Conservation (phyloP, 1,140 invertebrate genomes). For the Drosophila simulans region DNA sequence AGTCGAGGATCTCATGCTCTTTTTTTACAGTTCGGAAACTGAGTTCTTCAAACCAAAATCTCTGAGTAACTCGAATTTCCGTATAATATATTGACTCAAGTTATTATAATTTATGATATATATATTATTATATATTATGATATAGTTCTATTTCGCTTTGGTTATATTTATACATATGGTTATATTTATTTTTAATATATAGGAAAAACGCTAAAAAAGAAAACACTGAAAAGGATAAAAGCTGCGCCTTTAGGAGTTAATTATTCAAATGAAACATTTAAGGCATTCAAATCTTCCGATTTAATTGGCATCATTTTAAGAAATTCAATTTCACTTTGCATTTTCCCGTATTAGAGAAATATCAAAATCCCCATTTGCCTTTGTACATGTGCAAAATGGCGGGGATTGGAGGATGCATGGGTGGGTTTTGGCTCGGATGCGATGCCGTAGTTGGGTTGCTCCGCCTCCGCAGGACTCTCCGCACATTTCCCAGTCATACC, state of each 20-base stretch:
- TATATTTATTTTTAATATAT: too few species aligned
- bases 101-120: too few species aligned
- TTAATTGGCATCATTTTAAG: constrained; percentile 79
- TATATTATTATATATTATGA: too few species aligned
- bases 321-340: constrained; percentile 73
- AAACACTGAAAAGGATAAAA: too few species aligned
- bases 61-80: too few species aligned
- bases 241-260: neutral
- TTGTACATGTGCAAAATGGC: neutral
- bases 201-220: too few species aligned
- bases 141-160: too few species aligned
- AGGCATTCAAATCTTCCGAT: constrained; percentile 72
- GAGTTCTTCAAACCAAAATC: too few species aligned
- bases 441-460: constrained; percentile 10
- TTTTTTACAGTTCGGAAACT: too few species aligned
- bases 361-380: constrained; percentile 6
- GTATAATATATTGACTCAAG: too few species aligned
- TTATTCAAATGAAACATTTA: constrained; percentile 33
- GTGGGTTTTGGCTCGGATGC: neutral
- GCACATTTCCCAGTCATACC: constrained; percentile 80
- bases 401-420: neutral
- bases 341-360: constrained; percentile 68
- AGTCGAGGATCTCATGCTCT: too few species aligned
- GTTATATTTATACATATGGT: too few species aligned
- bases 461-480: constrained; percentile 30